phyloP scores from a whole-genome alignment of 2,797 vertebrate species.

The Muraenolepis orangiensis region DNA sequence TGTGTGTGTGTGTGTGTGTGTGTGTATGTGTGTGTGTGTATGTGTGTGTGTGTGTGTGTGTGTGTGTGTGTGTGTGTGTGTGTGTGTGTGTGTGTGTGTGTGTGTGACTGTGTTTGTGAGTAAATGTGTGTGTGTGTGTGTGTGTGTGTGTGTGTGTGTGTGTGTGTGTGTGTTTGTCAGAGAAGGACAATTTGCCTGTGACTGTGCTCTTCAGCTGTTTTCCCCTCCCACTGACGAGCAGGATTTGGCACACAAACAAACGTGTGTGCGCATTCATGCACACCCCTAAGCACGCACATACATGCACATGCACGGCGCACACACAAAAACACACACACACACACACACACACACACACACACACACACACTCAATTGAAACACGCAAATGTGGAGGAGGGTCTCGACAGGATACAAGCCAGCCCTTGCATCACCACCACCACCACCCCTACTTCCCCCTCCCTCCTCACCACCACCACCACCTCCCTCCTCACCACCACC shows the following conservation, averaged over 20 bases:
- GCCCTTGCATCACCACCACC: not conserved
- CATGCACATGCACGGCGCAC: not conserved
- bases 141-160: constrained; percentile 5
- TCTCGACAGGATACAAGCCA: not conserved
- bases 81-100: constrained; percentile 14
- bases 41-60: constrained; percentile 12
- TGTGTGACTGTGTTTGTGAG: not conserved
- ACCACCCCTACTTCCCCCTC: not conserved
- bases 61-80: constrained; percentile 20
- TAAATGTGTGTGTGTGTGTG: not conserved
- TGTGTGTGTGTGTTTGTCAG: constrained; percentile 2
- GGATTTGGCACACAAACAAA: constrained; percentile 43
- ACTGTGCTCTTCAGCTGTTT: constrained; percentile 53
- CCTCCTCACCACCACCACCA: constrained; percentile 36
- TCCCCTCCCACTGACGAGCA: constrained; percentile 28
- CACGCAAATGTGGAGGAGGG: not conserved
- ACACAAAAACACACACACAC: not conserved
- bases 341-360: too few species aligned
- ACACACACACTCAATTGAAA: too few species aligned
- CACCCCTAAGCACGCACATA: constrained; percentile 12
- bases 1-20: not conserved
- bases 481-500: too few species aligned
- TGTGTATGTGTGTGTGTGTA: not conserved
- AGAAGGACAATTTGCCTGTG: constrained; percentile 40
- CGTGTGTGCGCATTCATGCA: constrained; percentile 28